Base-by-base conservation (phyloP, 1,140 invertebrate species). In the Campoletis sonorensis region DNA sequence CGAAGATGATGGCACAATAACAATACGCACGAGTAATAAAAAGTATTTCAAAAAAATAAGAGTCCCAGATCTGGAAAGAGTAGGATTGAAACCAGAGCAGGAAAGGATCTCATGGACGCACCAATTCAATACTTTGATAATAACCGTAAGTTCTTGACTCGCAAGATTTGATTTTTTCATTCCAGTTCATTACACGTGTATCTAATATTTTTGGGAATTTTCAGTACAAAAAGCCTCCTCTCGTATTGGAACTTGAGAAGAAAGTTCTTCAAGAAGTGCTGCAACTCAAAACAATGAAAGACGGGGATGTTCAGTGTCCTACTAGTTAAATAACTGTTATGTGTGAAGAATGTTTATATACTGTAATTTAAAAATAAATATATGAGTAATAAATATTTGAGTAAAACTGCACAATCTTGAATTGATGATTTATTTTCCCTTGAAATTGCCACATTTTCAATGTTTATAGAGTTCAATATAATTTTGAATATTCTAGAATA, bases 31-130 rank as follows among this genome's bases (percentile, higher is more conserved):
- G 21, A 94, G 90, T 27, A 97, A 97, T 88, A 97, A 96, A 86
- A 97, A 97, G 84, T 97, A 96, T 89, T 97, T 93, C 86, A 97
- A 97, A 87, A 95, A 95, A 85, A 90, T 97, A n/a, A 84, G 86
- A 26, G 89, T 96, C 67, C 95, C 95, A 72, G 96, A 97, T 88
- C 90, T 97, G 45, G 93, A 94, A 81, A 93, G 96, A 85, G 92
- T 94, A n/a, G 93, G 93, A 26, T 79, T 96, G 30, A 86, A 89
- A 26, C 93, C 94, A 45, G 91, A 94, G 72, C 95, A 96, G 87
- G 91, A 93, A 5, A 93, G 94, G 85, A 93, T 97, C 79, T 91
- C 93, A 21, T 94, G 94, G 81, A 92, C 90, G 40, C 95, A 96
- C 91, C 94, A 95, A 84, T 95, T 94, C 84, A 96, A 96, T 85